Percentiles rank a stretch among this genome's conserved stretches.
phyloP scores from a whole-genome alignment of 2,888 invertebrate genomes.

The Leptinotarsa haldemani region DNA sequence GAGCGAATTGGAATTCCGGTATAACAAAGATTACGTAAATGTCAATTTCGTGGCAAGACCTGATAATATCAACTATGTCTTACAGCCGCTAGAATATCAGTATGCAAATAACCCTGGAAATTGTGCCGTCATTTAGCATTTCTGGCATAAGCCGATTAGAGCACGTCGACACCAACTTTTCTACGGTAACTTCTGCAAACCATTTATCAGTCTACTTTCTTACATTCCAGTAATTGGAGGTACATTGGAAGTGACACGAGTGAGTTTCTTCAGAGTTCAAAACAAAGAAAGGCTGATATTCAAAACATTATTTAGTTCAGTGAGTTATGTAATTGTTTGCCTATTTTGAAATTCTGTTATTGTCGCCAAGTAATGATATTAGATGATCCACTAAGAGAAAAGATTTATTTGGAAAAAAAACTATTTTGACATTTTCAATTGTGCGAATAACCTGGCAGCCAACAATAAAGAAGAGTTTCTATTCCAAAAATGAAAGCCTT shows the following conservation, averaged over 20 bases:
- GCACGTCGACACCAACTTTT: constrained; percentile 17
- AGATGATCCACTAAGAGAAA: too few relatives aligned
- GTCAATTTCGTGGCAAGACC: neutral
- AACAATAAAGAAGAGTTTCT: neutral
- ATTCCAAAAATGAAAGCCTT: too few relatives aligned
- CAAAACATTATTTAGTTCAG: too few relatives aligned
- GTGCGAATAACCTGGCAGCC: too few relatives aligned
- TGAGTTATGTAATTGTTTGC: too few relatives aligned
- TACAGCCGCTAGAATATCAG: neutral
- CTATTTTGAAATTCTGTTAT: too few relatives aligned
- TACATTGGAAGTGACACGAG: neutral
- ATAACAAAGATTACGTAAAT: neutral
- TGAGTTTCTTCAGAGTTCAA: neutral
- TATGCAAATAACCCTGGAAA: constrained; percentile 17
- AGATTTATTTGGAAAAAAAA: too few relatives aligned
- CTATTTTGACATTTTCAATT: too few relatives aligned
- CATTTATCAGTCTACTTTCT: constrained; percentile 16
- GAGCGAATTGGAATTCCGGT: neutral
- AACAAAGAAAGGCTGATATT: too few relatives aligned
- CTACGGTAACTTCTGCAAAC: constrained; percentile 8
- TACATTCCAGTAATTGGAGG: neutral
- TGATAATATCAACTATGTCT: constrained; percentile 13
- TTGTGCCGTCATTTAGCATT: constrained; percentile 18
- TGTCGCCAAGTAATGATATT: too few relatives aligned
- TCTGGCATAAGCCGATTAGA: constrained; percentile 17